A percentile compares a stretch with the other conserved stretches of the same genome.
These are phyloP conservation scores for Notarius lentiginosus DNA, from an alignment of 2,113 vertebrate genomes.

Conservation along the genomic window DNA sequence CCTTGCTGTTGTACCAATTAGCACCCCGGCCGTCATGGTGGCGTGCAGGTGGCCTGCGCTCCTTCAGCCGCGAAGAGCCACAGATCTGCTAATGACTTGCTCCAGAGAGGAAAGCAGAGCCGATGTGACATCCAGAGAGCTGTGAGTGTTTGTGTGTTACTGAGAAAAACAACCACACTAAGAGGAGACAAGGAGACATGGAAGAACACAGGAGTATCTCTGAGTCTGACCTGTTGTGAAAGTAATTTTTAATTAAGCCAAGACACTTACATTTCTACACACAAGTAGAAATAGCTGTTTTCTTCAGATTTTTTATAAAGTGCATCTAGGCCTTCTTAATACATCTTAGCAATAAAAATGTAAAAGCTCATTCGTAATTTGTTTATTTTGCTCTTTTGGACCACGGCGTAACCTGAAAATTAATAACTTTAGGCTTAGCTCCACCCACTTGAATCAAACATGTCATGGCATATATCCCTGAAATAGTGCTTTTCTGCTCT, in stretches of 20 bases:
- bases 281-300: background rate
- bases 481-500: background rate
- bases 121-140: constrained; percentile 28
- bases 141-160: constrained; percentile 40
- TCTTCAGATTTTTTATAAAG: background rate
- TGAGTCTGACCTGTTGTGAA: constrained; percentile 5
- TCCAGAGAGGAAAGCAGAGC: constrained; percentile 20
- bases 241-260: background rate
- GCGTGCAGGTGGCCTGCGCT: constrained; percentile 40
- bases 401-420: background rate
- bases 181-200: constrained; percentile 21
- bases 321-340: background rate
- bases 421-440: background rate
- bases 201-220: background rate
- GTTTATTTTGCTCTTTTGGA: background rate
- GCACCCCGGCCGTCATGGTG: constrained; percentile 22
- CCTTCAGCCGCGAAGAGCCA: constrained; percentile 33
- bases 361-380: background rate
- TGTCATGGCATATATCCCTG: background rate
- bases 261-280: no score
- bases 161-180: constrained; percentile 43
- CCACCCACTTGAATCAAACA: background rate
- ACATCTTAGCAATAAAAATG: background rate
- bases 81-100: constrained; percentile 51
- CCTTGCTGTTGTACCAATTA: constrained; percentile 60